Percentiles rank a stretch among this genome's conserved stretches.
Conservation (phyloP, 1,140 invertebrate genomes). For the Sycophaga agraensis region DNA sequence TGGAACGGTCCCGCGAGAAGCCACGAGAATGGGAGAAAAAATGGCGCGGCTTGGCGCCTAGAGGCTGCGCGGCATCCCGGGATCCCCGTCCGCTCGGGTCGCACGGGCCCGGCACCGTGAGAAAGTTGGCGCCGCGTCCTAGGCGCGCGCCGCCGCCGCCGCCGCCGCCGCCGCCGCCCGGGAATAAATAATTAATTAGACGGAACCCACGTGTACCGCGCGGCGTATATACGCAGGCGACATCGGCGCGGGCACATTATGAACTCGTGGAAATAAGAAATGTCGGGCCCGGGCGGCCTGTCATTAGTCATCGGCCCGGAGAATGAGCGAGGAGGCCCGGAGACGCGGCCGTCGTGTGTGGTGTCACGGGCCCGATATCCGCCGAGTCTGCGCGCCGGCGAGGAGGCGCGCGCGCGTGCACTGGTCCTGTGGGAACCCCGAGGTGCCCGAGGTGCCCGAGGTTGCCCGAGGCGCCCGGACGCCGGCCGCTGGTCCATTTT, state of each 20-base stretch:
- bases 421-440: too few species aligned
- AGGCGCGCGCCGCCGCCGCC: neutral
- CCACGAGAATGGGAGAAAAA: neutral
- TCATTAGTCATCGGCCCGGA: conserved; percentile 22
- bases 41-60: neutral
- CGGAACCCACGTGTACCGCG: conserved; percentile 11
- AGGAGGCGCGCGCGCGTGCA: too few species aligned
- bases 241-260: conserved; percentile 12
- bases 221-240: neutral
- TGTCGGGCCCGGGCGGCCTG: neutral
- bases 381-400: neutral
- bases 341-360: conserved; percentile 6
- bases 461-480: too few species aligned
- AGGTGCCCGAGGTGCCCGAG: too few species aligned
- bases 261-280: conserved; percentile 9
- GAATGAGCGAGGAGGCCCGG: neutral
- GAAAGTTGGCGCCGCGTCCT: conserved; percentile 20
- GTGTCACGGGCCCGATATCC: neutral
- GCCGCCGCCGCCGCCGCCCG: neutral
- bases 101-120: conserved; percentile 22
- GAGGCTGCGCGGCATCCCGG: too few species aligned
- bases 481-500: too few species aligned
- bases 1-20: too few species aligned
- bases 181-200: conserved; percentile 30
- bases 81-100: too few species aligned